Evolutionary conservation across 2,113 vertebrate species (phyloP).

Genomic region (Willisornis vidua): DNA sequence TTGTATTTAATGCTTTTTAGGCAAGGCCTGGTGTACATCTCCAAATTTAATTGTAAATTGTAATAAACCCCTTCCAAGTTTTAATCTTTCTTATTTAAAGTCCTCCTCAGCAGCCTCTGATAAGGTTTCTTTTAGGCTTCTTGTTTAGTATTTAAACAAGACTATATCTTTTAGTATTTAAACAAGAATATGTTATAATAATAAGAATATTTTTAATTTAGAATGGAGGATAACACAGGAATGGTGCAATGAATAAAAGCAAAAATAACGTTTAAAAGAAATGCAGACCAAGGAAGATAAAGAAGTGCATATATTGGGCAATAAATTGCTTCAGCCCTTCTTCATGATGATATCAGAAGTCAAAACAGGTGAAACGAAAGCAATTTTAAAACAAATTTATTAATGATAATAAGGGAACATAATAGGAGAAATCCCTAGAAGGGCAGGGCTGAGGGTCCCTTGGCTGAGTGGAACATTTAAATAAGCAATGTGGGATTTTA

Average conservation of each 20-base stretch:
- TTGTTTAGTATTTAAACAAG: not conserved
- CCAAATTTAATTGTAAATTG: not conserved
- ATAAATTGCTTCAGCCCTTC: not conserved
- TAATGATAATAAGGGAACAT: not conserved
- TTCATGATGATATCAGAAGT: not conserved
- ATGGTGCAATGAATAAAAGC: not conserved
- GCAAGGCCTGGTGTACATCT: not conserved
- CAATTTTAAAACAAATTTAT: not conserved
- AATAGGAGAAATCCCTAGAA: not conserved
- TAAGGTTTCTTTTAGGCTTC: not conserved
- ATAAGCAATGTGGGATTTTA: not conserved
- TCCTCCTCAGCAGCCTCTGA: not conserved
- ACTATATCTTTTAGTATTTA: not conserved
- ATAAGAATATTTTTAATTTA: not conserved
- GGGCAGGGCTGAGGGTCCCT: not conserved
- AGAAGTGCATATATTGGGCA: not conserved
- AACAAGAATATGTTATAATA: not conserved
- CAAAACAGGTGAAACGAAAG: not conserved
- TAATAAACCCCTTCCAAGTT: not conserved
- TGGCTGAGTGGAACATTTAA: not conserved
- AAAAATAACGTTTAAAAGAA: not conserved
- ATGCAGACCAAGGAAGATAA: not conserved
- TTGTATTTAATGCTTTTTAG: not conserved
- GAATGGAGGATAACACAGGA: not conserved
- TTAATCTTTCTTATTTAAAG: not conserved